Evolutionary conservation across 2,113 vertebrate species (phyloP), one percentile per base, ranked within the genome.

Genomic region (Vulpes ferrilata): DNA sequence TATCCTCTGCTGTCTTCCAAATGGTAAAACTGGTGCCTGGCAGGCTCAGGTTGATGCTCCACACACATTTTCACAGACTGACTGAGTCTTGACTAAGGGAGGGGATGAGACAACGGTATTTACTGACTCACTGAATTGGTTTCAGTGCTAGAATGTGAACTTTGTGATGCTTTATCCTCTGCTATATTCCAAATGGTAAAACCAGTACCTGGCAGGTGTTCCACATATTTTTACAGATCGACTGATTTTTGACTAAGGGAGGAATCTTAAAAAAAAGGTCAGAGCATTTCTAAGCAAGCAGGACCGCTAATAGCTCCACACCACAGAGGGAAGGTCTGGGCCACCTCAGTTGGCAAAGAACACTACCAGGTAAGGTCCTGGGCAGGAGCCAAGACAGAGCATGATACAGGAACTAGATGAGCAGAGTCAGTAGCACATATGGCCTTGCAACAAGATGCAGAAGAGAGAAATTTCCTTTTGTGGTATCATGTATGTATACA

Each of bases 321-420:
- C 32, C 20, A 32, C 0, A 3, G 53, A 76, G 85, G 15, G 43
- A n/a, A 81, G 23, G 22, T 90, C 5, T 38, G n/a, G 20, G 43
- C 55, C 79, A 65, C 19, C 5, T 71, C 53, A 3, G 27, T 11
- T 4, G 13, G 53, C 53, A 35, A 27, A 71, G 60, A 4, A 5
- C n/a, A 57, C 51, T 30, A 3, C 9, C 38, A 51, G 53, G 53
- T 20, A 8, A 85, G 55, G 43, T 13, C 1, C 67, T 11, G 43
- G 30, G 19, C 32, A 55, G 64, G 57, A 43, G 20, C 53, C 7
- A n/a, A 7, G 20, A 43, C 43, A 43, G 13, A 27, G n/a, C 11
- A 16, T 1, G 0, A 3, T 1, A 1, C 0, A 2, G 27, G 43
- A 23, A 48, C 53, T 13, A 1, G 1, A 30, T 3, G 3, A 43